phyloP scores from a whole-genome alignment of 2,797 vertebrate genomes.

The Harpagifer antarcticus region DNA sequence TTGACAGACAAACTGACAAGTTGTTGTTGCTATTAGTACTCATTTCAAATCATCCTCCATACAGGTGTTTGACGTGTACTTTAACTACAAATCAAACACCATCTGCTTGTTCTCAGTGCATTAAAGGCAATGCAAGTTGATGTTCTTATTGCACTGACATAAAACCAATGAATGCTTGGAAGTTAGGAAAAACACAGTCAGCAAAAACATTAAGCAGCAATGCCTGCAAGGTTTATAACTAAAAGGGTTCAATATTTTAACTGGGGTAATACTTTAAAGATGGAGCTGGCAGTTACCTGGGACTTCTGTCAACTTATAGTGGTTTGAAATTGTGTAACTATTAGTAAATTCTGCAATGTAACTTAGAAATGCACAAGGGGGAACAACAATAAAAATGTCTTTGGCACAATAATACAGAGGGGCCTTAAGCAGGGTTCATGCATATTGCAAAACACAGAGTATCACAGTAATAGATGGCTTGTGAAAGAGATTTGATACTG shows the following conservation, averaged over 20 bases:
- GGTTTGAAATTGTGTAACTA: not conserved
- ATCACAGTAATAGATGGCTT: not conserved
- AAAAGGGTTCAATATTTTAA: not conserved
- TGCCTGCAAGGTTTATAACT: not conserved
- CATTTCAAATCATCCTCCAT: not conserved
- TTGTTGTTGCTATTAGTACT: not conserved
- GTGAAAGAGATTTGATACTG: not conserved
- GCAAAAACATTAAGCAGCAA: not conserved
- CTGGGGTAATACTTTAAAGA: not conserved
- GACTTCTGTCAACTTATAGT: not conserved
- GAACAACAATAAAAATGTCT: too few relatives aligned
- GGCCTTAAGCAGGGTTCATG: not conserved
- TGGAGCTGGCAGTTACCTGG: not conserved
- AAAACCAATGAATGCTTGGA: not conserved
- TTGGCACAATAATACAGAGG: not conserved
- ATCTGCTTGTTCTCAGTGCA: not conserved
- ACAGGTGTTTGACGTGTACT: not conserved
- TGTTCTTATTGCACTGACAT: not conserved
- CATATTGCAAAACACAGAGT: not conserved
- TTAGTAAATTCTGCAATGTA: too few relatives aligned
- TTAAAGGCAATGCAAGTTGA: not conserved
- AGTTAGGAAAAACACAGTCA: conserved; percentile 3
- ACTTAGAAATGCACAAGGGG: too few relatives aligned
- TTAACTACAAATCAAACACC: not conserved
- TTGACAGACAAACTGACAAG: not conserved